Base-by-base conservation (phyloP, 1,140 invertebrate species). In the Sitophilus oryzae region DNA sequence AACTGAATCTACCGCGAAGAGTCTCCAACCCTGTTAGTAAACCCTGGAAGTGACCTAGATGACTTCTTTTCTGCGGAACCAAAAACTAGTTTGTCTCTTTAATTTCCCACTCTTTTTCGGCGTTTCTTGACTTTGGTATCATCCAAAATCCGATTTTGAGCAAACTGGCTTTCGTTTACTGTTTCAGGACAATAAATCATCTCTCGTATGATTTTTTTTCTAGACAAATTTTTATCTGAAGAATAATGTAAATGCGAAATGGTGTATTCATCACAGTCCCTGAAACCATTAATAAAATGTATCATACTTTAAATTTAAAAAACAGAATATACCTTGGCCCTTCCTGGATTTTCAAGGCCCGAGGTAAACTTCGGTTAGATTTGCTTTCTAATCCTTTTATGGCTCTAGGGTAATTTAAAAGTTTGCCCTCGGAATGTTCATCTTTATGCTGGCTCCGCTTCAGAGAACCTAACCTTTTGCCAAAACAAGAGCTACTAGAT, bases 401-500 rank as follows among this genome's bases (percentile, higher is more conserved):
- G 14, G 40, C 55, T 58, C 67, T 69, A 3, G 67, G 67, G 56
- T 67, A 69, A 20, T 64, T 69, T 5, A 61, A 60, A n/a, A 54
- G 63, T 52, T 60, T 63, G 25, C 34, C 55, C 8, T 65, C 64
- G n/a, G n/a, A n/a, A n/a, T n/a, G n/a, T 3, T 64, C 56, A 6
- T 41, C 41, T 37, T 59, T 60, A 11, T 30, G 5, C 15, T 65
- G 63, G 38, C 45, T 59, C 55, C 65, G 66, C 46, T 70, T 71
- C 5, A 69, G 44, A 5, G 70, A 71, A 6, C 67, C 67, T n/a
- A 66, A 58, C 18, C 67, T 56, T 55, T 71, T 71, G 2, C 70
- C 68, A 54, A 71, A 71, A 56, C 70, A 71, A 14, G 67, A 70
- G 60, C 73, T 66, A 42, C 56, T 60, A n/a, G n/a, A n/a, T 46